Conservation (phyloP, 2,797 vertebrate genomes). For the Sebastes trivittatus region DNA sequence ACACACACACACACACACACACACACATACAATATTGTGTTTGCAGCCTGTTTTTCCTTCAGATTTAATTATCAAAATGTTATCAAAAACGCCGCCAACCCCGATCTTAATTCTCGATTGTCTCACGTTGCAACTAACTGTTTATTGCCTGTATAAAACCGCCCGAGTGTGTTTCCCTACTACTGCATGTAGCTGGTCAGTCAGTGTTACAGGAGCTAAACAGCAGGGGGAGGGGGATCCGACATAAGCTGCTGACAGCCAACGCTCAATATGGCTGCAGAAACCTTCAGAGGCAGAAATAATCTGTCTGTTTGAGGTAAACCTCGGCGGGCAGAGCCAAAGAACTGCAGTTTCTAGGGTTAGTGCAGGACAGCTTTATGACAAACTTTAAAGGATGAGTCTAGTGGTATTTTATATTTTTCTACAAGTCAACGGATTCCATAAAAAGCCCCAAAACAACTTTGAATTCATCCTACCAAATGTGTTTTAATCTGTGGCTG, state of each 20-base stretch:
- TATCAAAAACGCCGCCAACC: background rate
- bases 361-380: background rate
- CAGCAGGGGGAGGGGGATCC: background rate
- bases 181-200: background rate
- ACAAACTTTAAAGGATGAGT: too few relatives aligned
- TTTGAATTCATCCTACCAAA: background rate
- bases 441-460: background rate
- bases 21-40: constrained; percentile 1
- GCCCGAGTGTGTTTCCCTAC: background rate
- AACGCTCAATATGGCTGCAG: background rate
- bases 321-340: background rate
- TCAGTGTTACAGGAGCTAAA: constrained; percentile 1
- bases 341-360: background rate
- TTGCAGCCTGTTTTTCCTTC: background rate
- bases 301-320: constrained; percentile 5
- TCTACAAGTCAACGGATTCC: background rate
- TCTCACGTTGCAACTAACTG: constrained; percentile 35
- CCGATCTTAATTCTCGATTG: constrained; percentile 35
- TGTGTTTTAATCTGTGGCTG: background rate
- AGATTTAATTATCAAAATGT: constrained; percentile 30
- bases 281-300: constrained; percentile 25
- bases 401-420: background rate
- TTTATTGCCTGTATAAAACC: constrained; percentile 29
- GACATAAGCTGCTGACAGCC: constrained; percentile 14
- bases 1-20: background rate